Base-by-base conservation (phyloP, 1,140 invertebrate species). In the Euwallacea similis region DNA sequence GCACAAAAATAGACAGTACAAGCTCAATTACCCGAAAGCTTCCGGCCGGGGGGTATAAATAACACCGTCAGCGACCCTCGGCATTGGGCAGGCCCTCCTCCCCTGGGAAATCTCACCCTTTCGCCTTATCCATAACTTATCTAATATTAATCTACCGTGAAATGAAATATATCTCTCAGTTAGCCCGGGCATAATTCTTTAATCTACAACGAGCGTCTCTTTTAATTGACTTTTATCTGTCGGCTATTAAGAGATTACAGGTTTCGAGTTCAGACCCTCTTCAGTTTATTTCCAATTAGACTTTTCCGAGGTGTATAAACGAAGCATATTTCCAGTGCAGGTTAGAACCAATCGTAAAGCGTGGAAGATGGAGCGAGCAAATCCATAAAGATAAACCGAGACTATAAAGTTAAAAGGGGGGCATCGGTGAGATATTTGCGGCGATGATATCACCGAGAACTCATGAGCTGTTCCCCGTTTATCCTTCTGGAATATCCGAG, bases 141-240 rank as follows among this genome's bases (percentile, higher is more conserved):
- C 76, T 78, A 79, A 81, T 81, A 80, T 81, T 81, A 81, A 81
- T 81, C 80, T 81, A 81, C 77, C 80, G 78, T 81, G 79, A 81
- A 81, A 81, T 81, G 80, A 81, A 81, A 81, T 79, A 79, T 79
- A 79, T 76, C 74, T 75, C 59, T 61, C 59, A 13, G 60, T 71
- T 61, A 60, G 64, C 63, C 55, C 10, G 66, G 75, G 66, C 56
- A 58, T 72, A 74, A 74, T 73, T 72, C 70, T 73, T 72, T 72
- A 72, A 76, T 74, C 73, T 67, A 66, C 69, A 66, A 69, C 54
- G 42, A 59, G 63, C 71, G 56, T 71, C 69, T 66, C 68, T 74
- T 71, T 70, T 75, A 75, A 75, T 75, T 75, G 74, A 70, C 65
- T 68, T 72, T 63, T 70, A 70, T 70, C 68, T 70, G 42, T 13